phyloP scores from a whole-genome alignment of 2,113 vertebrate genomes.

The Ochotona curzoniae region DNA sequence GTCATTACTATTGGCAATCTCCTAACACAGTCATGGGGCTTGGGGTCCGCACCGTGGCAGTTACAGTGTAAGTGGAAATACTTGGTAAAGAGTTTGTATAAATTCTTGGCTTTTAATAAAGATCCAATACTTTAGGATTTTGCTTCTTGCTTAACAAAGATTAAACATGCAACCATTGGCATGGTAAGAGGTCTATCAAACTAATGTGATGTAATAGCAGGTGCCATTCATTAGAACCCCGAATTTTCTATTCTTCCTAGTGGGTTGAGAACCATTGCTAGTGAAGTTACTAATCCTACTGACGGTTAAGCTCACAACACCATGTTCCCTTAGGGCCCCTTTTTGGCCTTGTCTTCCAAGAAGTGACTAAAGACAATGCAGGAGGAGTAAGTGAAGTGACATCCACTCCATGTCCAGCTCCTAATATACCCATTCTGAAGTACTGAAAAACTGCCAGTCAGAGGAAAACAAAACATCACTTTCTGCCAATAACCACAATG shows the following conservation, averaged over 20 bases:
- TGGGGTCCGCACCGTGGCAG: not conserved
- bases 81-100: constrained; percentile 28
- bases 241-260: not conserved
- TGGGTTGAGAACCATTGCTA: not conserved
- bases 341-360: constrained; percentile 12
- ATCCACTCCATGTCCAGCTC: not conserved
- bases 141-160: constrained; percentile 40
- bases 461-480: not conserved
- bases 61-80: not conserved
- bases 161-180: constrained; percentile 27
- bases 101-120: constrained; percentile 61
- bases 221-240: constrained; percentile 33
- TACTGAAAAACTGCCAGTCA: constrained; percentile 7
- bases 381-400: constrained; percentile 11
- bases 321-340: not conserved
- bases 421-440: not conserved
- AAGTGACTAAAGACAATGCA: not conserved
- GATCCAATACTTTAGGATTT: constrained; percentile 43
- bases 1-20: constrained; percentile 47
- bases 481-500: no score
- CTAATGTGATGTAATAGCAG: not conserved
- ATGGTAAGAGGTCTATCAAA: constrained; percentile 3
- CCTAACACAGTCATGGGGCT: constrained; percentile 57
- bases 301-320: not conserved
- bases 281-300: constrained; percentile 1